Conservation (phyloP, 2,888 invertebrate species). For the Zelleria hepariella region DNA sequence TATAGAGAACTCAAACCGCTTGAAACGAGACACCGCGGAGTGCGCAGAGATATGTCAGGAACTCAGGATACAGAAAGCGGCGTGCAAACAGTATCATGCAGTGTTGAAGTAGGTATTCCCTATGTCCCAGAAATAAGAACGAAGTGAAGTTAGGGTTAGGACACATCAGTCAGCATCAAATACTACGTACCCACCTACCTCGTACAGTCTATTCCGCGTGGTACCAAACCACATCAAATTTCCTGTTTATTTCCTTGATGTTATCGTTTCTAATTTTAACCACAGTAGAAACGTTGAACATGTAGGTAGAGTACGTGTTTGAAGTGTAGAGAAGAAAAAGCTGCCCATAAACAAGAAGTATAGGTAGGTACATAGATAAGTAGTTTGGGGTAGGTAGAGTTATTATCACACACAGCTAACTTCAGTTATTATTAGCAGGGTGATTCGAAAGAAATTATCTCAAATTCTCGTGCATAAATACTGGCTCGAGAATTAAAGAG, state of each 20-base stretch:
- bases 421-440: background rate
- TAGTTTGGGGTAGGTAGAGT: background rate
- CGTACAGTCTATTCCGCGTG: conserved; percentile 20
- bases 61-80: too few species aligned
- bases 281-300: background rate
- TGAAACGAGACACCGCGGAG: conserved; percentile 41
- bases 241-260: conserved; percentile 22
- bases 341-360: background rate
- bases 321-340: background rate
- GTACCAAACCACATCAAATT: conserved; percentile 35
- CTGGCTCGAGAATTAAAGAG: background rate
- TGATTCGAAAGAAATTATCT: conserved; percentile 30
- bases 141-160: background rate
- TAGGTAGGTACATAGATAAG: background rate
- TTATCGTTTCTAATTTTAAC: background rate
- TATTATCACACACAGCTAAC: background rate
- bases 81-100: background rate
- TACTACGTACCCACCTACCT: too few species aligned
- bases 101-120: background rate
- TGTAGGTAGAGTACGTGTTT: background rate
- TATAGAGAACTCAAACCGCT: background rate
- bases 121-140: background rate
- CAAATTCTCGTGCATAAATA: conserved; percentile 22
- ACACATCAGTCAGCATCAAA: conserved; percentile 11
- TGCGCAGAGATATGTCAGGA: too few species aligned